These are phyloP conservation scores for Mustela lutreola DNA, from an alignment of 2,113 vertebrate genomes.

Conservation along the genomic window DNA sequence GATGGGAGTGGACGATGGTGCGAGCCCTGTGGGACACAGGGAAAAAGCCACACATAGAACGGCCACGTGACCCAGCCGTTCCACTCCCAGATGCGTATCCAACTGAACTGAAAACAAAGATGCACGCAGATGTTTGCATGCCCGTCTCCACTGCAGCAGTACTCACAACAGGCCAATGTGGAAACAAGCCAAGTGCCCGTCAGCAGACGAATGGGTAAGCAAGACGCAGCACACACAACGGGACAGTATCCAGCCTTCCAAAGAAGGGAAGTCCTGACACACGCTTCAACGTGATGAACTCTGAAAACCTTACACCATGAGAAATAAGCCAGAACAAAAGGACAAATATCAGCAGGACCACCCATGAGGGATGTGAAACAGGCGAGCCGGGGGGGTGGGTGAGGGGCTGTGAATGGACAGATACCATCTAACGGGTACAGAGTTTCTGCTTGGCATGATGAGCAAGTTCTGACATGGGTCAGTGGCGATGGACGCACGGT, in stretches of 20 bases:
- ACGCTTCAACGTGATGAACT: not conserved
- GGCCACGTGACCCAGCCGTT: not conserved
- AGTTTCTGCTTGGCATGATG: not conserved
- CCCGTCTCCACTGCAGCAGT: too few species aligned
- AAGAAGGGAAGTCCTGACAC: not conserved
- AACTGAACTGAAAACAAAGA: not conserved
- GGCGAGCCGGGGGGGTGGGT: rapidly evolving
- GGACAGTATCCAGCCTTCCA: not conserved
- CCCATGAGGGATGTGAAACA: rapidly evolving
- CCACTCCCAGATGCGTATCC: rapidly evolving
- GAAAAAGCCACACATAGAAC: not conserved
- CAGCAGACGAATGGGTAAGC: not conserved
- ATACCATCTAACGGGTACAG: rapidly evolving
- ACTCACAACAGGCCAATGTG: rapidly evolving
- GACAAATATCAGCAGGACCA: not conserved
- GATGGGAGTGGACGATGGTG: not conserved
- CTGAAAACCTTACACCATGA: rapidly evolving
- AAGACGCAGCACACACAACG: rapidly evolving
- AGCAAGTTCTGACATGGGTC: not conserved
- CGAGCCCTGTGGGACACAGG: rapidly evolving
- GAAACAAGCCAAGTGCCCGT: not conserved
- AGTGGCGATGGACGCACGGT: rapidly evolving
- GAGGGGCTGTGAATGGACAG: not conserved
- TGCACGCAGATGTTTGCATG: rapidly evolving
- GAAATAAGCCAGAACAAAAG: not conserved